Percentiles rank a stretch among this genome's conserved stretches.
Evolutionary conservation across 2,113 vertebrate genomes (phyloP).

Genomic region (Daboia siamensis): DNA sequence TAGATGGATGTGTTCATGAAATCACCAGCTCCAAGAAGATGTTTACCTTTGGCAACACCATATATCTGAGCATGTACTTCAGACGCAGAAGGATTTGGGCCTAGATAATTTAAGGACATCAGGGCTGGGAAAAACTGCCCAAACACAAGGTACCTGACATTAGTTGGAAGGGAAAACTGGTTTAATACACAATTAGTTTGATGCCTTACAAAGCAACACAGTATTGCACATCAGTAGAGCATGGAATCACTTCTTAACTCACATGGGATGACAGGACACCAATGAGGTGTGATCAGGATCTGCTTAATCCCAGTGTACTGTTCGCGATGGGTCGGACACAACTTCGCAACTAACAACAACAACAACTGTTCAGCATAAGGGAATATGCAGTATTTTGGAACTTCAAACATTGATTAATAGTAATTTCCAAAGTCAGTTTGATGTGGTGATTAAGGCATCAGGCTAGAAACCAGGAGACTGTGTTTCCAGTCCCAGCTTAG

Average conservation of each 20-base stretch:
- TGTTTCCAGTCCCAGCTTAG: not conserved
- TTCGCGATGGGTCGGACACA: no score
- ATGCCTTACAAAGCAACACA: not conserved
- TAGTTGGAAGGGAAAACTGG: not conserved
- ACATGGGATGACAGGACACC: not conserved
- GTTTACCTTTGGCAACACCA: not conserved
- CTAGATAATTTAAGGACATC: not conserved
- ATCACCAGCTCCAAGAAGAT: not conserved
- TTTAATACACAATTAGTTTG: not conserved
- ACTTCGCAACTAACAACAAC: no score
- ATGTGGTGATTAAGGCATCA: not conserved
- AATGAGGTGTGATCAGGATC: not conserved
- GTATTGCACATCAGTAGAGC: not conserved
- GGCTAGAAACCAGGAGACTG: not conserved
- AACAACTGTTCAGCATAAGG: not conserved
- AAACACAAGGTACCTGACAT: not conserved
- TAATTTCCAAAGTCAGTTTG: not conserved
- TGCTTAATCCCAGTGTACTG: not conserved
- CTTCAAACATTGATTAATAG: not conserved
- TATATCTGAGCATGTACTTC: not conserved
- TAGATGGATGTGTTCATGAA: not conserved
- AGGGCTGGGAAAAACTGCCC: not conserved
- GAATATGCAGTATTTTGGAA: not conserved
- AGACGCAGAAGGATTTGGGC: not conserved
- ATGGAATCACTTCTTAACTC: not conserved